Base-by-base conservation (phyloP, 2,113 vertebrate genomes). In the Sitta europaea region DNA sequence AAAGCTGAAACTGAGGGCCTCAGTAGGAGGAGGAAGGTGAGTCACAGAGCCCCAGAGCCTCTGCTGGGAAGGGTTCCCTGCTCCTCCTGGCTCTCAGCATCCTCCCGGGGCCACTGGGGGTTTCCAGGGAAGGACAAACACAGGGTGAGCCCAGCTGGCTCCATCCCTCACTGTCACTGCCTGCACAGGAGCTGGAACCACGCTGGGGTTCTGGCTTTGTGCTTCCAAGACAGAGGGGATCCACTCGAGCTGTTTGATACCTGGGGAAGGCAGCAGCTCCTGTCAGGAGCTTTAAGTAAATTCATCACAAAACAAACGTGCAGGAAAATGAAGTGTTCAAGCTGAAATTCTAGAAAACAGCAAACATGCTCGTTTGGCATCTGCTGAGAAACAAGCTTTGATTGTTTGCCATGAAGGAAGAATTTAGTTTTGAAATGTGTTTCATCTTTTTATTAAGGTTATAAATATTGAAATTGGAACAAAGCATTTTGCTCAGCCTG, bases 151-250 rank as follows among this genome's bases (percentile, higher is more conserved):
- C 31, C 53, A 8, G 57, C 2, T 2, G 19, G 11, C 51, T 77
- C 47, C 20, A 5, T 14, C 0, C 2, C 18, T 11, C 5, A 0
- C 3, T 20, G 43, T 11, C 38, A 0, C 6, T 10, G 10, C 25
- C 7, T 18, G 5, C 0, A 3, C 25, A 4, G 55, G 33, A 80
- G 55, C 12, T 9, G 33, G 38, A 57, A 50, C 11, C 54, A 3
- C 53, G 35, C 3, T 2, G 43, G 70, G 54, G 43, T 8, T 40
- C 57, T 25, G 48, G 23, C 9, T 35, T 20, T 8, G 84, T 11
- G 65, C 2, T 27, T n/a, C 2, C n/a, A 1, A 0, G 17, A 5
- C 35, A 17, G 50, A 48, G 25, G 22, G 23, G 61, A 42, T 54
- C 68, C 48, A 13, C n/a, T 6, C 5, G 40, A 0, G 1, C 79